Conservation (phyloP, 1,140 invertebrate species). For the Magallana ariakensis region DNA sequence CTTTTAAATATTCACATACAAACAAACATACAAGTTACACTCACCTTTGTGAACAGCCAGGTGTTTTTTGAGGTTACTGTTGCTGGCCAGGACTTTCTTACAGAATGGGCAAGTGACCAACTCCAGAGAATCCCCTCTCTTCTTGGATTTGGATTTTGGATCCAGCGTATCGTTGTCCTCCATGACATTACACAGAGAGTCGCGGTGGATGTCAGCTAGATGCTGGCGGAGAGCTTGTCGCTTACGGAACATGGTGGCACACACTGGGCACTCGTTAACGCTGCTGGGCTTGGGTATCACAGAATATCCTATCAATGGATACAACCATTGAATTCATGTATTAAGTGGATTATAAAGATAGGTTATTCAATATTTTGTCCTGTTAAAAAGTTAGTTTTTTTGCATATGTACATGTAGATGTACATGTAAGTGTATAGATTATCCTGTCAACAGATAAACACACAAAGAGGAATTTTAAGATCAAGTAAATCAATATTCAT, state of each 20-base stretch:
- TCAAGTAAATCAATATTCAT: no score
- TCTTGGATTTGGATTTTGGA: not conserved
- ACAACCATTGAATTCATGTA: no score
- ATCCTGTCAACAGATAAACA: no score
- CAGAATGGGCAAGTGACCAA: slow-evolving; percentile 3
- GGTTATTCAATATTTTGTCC: no score
- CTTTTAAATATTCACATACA: no score
- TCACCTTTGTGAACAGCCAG: not conserved
- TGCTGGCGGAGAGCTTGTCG: not conserved
- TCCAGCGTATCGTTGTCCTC: not conserved
- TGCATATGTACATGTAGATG: no score
- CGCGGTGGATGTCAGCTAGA: not conserved
- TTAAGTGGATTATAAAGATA: no score
- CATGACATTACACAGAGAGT: not conserved
- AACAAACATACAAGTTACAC: no score
- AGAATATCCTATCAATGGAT: not conserved
- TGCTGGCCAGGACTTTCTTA: slow-evolving; percentile 21
- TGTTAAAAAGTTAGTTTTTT: no score
- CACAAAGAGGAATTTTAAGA: no score
- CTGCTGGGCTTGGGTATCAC: not conserved
- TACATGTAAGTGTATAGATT: no score
- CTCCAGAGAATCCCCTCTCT: not conserved
- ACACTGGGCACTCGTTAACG: not conserved
- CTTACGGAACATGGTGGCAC: slow-evolving; percentile 2
- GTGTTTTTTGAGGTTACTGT: slow-evolving; percentile 21